A percentile compares a stretch with the other conserved stretches of the same genome.
Evolutionary conservation across 35 echinoderm and acorn worm genomes (phyloP).

Genomic region (Apostichopus japonicus): DNA sequence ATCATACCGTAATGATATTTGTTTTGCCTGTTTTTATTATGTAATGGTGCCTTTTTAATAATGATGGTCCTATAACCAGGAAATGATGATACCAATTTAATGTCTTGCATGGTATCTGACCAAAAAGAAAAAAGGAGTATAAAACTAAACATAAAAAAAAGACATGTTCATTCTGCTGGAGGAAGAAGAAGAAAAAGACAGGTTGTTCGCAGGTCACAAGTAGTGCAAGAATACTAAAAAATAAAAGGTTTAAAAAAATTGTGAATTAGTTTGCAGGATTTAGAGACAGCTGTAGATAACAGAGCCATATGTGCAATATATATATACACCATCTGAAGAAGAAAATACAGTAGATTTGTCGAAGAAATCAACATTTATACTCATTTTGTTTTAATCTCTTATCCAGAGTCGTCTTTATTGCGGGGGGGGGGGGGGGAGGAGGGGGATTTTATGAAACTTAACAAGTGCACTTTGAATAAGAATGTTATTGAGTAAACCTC

Average conservation of each 20-base stretch:
- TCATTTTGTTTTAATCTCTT: too few relatives aligned
- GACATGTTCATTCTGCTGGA: not conserved
- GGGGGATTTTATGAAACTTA: too few relatives aligned
- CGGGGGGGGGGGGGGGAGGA: too few relatives aligned
- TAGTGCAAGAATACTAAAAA: not conserved
- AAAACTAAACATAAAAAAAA: too few relatives aligned
- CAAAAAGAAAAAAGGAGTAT: not conserved
- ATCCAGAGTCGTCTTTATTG: too few relatives aligned
- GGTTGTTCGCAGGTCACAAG: not conserved
- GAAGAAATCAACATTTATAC: not conserved
- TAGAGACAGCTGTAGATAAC: not conserved
- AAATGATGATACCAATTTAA: not conserved
- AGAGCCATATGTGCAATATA: slow-evolving; percentile 1
- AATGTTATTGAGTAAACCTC: too few relatives aligned
- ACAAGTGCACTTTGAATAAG: too few relatives aligned
- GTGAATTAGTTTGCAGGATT: not conserved
- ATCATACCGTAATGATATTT: not conserved
- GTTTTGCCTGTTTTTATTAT: not conserved
- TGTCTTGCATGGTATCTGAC: not conserved
- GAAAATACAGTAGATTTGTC: not conserved
- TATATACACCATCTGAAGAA: not conserved
- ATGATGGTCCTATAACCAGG: not conserved
- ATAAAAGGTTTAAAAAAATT: not conserved
- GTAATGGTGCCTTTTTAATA: not conserved
- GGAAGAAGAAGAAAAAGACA: not conserved